Evolutionary conservation across 2,797 vertebrate species (phyloP).

Genomic region (Cuculus canorus): DNA sequence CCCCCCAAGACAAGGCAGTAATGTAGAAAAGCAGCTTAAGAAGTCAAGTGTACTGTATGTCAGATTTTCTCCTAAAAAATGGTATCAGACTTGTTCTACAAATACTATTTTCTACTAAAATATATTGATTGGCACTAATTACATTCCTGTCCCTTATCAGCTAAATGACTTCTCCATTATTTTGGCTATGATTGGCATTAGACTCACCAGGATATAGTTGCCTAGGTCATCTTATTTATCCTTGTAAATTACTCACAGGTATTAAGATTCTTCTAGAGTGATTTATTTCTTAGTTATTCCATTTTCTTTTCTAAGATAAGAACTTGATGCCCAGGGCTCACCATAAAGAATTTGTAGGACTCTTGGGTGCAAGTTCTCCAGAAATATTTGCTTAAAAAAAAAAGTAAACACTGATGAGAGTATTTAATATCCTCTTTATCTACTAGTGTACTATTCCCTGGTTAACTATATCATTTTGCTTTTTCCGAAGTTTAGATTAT

Average conservation of each 20-base stretch:
- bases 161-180: not conserved
- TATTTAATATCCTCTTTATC: not conserved
- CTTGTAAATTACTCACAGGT: not conserved
- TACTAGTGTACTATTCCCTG: not conserved
- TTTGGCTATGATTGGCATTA: not conserved
- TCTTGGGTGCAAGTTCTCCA: not conserved
- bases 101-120: not conserved
- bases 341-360: not conserved
- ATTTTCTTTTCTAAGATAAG: not conserved
- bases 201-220: not conserved
- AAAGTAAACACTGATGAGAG: not conserved
- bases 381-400: not conserved
- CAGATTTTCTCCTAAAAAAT: not conserved
- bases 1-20: not conserved
- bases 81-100: not conserved
- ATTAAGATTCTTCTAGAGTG: not conserved
- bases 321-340: not conserved
- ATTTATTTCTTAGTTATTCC: not conserved
- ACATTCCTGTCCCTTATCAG: not conserved
- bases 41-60: rapidly evolving
- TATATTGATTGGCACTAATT: not conserved
- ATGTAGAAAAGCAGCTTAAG: not conserved
- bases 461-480: not conserved
- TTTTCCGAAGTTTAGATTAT: not conserved
- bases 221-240: not conserved